phyloP scores from a whole-genome alignment of 2,888 invertebrate genomes.

The Sipha maydis region DNA sequence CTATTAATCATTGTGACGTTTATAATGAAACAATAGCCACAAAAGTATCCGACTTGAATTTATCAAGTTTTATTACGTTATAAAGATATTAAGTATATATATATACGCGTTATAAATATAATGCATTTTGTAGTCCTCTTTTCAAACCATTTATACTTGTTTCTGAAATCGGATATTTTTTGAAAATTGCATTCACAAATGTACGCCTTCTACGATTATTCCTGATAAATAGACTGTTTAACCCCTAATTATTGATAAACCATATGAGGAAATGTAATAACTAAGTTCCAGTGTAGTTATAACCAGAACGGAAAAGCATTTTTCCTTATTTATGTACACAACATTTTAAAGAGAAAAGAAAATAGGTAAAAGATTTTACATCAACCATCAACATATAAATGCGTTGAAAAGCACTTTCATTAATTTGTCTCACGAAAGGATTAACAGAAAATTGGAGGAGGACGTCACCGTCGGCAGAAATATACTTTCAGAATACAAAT shows the following conservation, averaged over 20 bases:
- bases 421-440: slow-evolving; percentile 55
- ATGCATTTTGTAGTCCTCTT: slow-evolving; percentile 17
- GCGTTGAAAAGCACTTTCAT: slow-evolving; percentile 40
- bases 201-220: background rate
- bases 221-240: background rate
- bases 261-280: background rate
- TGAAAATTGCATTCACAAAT: background rate
- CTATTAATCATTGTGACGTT: slow-evolving; percentile 61
- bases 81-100: slow-evolving; percentile 44
- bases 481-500: slow-evolving; percentile 44
- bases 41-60: slow-evolving; percentile 49
- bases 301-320: background rate
- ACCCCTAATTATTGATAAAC: background rate
- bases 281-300: too few species aligned
- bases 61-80: slow-evolving; percentile 61
- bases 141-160: slow-evolving; percentile 27
- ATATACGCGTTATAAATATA: background rate
- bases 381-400: slow-evolving; percentile 4
- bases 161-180: slow-evolving; percentile 20
- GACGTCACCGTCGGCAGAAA: background rate
- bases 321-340: background rate
- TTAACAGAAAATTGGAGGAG: slow-evolving; percentile 23
- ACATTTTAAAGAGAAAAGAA: background rate
- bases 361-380: background rate
- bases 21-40: slow-evolving; percentile 59